Evolutionary conservation across 2,113 vertebrate species (phyloP).

Genomic region (Hyperopisus bebe): DNA sequence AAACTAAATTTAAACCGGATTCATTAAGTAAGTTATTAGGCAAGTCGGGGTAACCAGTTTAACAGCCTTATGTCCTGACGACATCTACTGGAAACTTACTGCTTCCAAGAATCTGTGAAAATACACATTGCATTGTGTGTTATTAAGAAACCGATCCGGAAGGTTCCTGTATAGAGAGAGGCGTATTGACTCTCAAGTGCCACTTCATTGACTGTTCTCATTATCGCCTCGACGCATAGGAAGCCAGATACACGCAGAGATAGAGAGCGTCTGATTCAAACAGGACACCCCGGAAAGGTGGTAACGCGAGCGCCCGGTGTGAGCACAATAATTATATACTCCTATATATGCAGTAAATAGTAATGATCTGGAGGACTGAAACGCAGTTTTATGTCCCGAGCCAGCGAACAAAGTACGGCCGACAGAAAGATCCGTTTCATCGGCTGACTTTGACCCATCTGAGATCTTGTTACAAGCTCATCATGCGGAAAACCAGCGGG

Average conservation of each 20-base stretch:
- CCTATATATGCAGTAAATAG: neutral
- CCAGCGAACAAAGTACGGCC: neutral
- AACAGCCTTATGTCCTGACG: neutral
- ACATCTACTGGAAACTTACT: neutral
- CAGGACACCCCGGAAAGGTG: neutral
- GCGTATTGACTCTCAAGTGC: constrained; percentile 1
- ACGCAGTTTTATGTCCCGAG: neutral
- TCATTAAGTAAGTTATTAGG: neutral
- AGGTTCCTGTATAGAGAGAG: neutral
- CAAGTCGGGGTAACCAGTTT: constrained; percentile 5
- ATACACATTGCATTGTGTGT: constrained; percentile 1
- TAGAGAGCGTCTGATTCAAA: neutral
- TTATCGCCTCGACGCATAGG: neutral
- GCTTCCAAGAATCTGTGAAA: constrained; percentile 12
- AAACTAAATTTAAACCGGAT: neutral
- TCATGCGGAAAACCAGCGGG: neutral
- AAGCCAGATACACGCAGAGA: neutral
- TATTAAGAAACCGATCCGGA: neutral
- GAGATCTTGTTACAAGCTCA: neutral
- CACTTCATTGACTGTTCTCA: constrained; percentile 8
- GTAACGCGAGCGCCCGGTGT: neutral
- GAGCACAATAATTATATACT: neutral
- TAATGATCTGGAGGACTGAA: neutral
- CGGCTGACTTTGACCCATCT: neutral
- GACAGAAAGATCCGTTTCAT: neutral